Evolutionary conservation across 2,113 vertebrate genomes (phyloP), one percentile per base, ranked within the genome.

Genomic region (Alexandromys fortis): DNA sequence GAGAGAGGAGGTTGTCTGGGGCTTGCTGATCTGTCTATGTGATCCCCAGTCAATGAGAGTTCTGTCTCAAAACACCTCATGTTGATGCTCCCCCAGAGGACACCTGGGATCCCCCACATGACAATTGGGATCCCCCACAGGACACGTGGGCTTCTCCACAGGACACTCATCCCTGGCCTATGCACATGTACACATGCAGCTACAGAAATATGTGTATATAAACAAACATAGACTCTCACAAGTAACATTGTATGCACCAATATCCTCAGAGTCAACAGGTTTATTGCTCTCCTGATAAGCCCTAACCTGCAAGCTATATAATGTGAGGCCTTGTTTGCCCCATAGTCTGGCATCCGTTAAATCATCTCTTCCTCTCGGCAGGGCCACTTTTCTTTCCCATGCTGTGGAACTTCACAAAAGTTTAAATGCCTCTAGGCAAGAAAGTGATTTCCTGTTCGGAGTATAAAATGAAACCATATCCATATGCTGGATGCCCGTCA

Each of bases 381-480:
- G 67, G 45, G 33, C 38, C 35, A 83, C 90, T 67, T 42, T 55
- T 93, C 24, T 85, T 89, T 45, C 77, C 68, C 33, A 52, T 30
- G 28, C 49, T 67, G 19, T 33, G 63, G 24, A 75, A 65, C 68
- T 70, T 86, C 45, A 47, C 58, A 65, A 87, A 11, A 38, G 3
- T 30, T 93, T 91, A 91, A 86, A 94, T 0, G 26, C 45, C 93
- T 88, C 67, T 78, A 45, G 45, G 65, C 14, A 72, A 90, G 86
- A 68, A 85, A 93, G 58, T 55, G 16, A 96, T 90, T 96, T 97
- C 85, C 96, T 95, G 42, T 96, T 92, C 63, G 21, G n/a, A 85
- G n/a, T 45, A 73, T 78, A 52, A 96, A 93, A 93, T 82, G 45
- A 82, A 94, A 93, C 93, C 72, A 82, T 58, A 85, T 42, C 70